Conservation (phyloP, 2,888 invertebrate species). For the Gari tellinella region DNA sequence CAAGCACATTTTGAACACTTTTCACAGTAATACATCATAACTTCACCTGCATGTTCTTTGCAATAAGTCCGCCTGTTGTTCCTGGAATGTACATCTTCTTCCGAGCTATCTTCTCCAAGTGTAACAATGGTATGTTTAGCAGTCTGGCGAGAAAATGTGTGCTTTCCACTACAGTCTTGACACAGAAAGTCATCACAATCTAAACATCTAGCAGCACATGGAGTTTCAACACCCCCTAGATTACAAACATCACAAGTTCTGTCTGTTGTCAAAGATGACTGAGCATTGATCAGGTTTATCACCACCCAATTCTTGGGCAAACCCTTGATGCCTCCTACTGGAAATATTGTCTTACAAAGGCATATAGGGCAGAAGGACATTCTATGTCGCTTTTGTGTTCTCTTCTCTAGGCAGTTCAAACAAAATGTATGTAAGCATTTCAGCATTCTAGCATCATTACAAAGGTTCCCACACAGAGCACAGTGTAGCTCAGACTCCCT, state of each 20-base stretch:
- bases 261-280: neutral
- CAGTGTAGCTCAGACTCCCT: slow-evolving; percentile 46
- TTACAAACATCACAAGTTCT: slow-evolving; percentile 45
- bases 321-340: neutral
- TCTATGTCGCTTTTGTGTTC: slow-evolving; percentile 5
- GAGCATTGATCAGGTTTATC: slow-evolving; percentile 11
- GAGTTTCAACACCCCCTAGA: slow-evolving; percentile 28
- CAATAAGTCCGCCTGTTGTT: neutral
- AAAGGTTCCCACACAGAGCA: slow-evolving; percentile 43
- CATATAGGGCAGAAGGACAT: slow-evolving; percentile 41
- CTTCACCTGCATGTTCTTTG: slow-evolving; percentile 13
- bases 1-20: slow-evolving; percentile 53
- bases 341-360: slow-evolving; percentile 7
- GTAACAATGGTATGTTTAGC: slow-evolving; percentile 55
- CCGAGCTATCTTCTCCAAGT: neutral
- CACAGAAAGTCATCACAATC: slow-evolving; percentile 64
- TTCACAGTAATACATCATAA: slow-evolving; percentile 43
- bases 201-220: slow-evolving; percentile 38
- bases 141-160: slow-evolving; percentile 61
- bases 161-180: slow-evolving; percentile 59
- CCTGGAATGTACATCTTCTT: neutral
- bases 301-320: slow-evolving; percentile 28
- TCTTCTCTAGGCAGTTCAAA: slow-evolving; percentile 36
- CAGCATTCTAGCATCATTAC: slow-evolving; percentile 44
- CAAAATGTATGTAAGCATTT: slow-evolving; percentile 61